Evolutionary conservation across 2,888 invertebrate species (phyloP).

Genomic region (Stratiomys singularior): DNA sequence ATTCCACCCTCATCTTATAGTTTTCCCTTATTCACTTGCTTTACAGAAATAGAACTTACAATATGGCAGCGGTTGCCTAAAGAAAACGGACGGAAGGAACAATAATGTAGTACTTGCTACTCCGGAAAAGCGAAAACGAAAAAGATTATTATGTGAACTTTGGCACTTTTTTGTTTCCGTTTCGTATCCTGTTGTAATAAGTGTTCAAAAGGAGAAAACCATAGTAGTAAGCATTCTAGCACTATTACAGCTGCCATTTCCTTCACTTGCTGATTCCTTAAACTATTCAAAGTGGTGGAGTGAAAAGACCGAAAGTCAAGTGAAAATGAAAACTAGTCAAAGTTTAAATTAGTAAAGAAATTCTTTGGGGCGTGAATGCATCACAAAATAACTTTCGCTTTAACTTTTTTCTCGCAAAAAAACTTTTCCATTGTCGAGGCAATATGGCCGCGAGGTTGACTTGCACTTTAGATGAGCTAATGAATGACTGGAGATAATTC

Average conservation of each 20-base stretch:
- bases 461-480: neutral
- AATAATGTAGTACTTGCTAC: neutral
- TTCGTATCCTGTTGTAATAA: neutral
- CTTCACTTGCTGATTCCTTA: too few species aligned
- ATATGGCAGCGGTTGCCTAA: neutral
- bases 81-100: neutral
- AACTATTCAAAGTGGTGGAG: neutral
- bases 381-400: neutral
- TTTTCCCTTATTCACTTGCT: neutral
- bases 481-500: neutral
- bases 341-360: constrained; percentile 12
- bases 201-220: neutral
- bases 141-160: constrained; percentile 25
- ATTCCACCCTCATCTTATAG: neutral
- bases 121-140: neutral
- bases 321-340: constrained; percentile 4
- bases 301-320: neutral
- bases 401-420: neutral
- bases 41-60: neutral
- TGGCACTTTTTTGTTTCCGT: constrained; percentile 2
- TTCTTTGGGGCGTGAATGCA: neutral
- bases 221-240: neutral
- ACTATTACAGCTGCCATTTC: too few species aligned
- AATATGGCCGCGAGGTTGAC: neutral
- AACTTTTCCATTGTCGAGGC: neutral